These are phyloP conservation scores for Fragum fragum DNA, from an alignment of 2,888 invertebrate genomes.

Conservation along the genomic window DNA sequence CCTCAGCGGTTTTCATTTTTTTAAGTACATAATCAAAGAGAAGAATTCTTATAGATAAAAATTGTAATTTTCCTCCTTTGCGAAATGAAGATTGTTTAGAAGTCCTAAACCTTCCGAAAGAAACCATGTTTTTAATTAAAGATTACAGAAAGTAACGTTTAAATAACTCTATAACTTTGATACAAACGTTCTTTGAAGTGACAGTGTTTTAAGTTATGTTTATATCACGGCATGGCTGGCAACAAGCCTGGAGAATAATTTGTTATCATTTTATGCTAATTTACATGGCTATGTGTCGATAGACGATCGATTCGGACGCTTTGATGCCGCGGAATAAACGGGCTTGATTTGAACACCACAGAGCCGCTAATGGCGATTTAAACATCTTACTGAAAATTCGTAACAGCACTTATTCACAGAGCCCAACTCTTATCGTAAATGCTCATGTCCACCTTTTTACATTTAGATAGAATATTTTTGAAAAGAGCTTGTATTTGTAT, in stretches of 20 bases:
- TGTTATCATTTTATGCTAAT: conserved; percentile 65
- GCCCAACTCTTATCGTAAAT: too few relatives aligned
- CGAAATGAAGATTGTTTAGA: neutral
- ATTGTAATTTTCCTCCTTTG: too few relatives aligned
- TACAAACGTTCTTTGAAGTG: conserved; percentile 18
- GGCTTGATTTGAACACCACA: conserved; percentile 5
- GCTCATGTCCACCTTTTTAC: too few relatives aligned
- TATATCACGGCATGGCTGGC: conserved; percentile 43
- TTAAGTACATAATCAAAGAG: too few relatives aligned
- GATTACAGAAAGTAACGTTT: conserved; percentile 7
- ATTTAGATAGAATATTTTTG: too few relatives aligned
- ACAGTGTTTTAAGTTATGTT: conserved; percentile 42
- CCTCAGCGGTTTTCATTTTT: too few relatives aligned
- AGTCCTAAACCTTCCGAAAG: neutral
- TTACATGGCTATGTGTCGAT: conserved; percentile 48
- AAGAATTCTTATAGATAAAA: too few relatives aligned
- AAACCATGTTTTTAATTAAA: conserved; percentile 14
- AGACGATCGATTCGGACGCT: conserved; percentile 46
- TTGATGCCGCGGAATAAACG: conserved; percentile 44
- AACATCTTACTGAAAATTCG: conserved; percentile 21
- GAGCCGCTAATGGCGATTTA: conserved; percentile 33
- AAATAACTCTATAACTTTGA: neutral
- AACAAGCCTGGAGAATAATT: conserved; percentile 50
- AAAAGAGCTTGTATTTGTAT: too few relatives aligned
- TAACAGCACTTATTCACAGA: neutral